Percentiles rank a stretch among this genome's conserved stretches.
Evolutionary conservation across 2,888 invertebrate genomes (phyloP).

Genomic region (Protophormia terraenovae): DNA sequence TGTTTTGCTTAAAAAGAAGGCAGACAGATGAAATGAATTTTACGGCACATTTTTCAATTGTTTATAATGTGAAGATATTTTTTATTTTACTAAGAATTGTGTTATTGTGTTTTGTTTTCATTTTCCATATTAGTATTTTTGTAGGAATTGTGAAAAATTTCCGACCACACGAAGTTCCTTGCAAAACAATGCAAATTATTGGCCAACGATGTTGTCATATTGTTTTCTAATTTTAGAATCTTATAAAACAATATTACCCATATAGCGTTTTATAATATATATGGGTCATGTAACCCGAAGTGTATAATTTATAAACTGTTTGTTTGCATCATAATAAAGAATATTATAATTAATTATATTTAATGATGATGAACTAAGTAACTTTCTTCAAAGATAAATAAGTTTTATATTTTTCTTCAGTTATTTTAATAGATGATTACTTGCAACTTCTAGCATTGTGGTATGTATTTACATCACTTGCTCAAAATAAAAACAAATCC

Average conservation of each 20-base stretch:
- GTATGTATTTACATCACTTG: background rate
- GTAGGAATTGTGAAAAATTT: slow-evolving; percentile 23
- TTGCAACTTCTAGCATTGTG: background rate
- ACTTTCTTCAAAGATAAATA: too few relatives aligned
- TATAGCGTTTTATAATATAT: slow-evolving; percentile 33
- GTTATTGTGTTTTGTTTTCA: background rate
- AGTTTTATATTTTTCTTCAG: too few relatives aligned
- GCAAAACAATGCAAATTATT: slow-evolving; percentile 67
- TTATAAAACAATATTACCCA: slow-evolving; percentile 43
- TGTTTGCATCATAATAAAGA: too few relatives aligned
- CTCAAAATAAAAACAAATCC: background rate
- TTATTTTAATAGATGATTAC: too few relatives aligned
- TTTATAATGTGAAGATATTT: slow-evolving; percentile 21
- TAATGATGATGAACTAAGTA: too few relatives aligned
- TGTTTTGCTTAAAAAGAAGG: background rate
- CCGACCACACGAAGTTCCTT: slow-evolving; percentile 24
- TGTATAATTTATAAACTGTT: too few relatives aligned
- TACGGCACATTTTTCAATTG: background rate
- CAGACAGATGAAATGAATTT: background rate
- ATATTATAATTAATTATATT: too few relatives aligned
- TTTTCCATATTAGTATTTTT: background rate
- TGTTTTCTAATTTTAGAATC: slow-evolving; percentile 71
- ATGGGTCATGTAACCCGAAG: background rate
- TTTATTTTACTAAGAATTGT: background rate
- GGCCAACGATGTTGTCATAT: slow-evolving; percentile 74